A percentile compares a stretch with the other conserved stretches of the same genome.
Evolutionary conservation across 2,113 vertebrate species (phyloP).

Genomic region (Corythoichthys intestinalis): DNA sequence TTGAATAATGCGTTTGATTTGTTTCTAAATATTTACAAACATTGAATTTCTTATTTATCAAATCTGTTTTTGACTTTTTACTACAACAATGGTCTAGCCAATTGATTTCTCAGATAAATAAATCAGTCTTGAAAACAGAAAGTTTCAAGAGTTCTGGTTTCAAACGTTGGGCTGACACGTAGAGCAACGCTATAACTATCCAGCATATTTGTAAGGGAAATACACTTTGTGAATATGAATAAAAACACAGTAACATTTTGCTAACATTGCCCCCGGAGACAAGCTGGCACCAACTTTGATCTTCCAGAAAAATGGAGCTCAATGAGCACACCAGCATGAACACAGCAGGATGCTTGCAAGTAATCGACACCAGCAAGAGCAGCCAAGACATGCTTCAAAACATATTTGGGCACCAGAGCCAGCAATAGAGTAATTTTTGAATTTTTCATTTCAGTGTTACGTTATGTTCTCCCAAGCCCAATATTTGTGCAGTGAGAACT

Average conservation of each 20-base stretch:
- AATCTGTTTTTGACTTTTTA: background rate
- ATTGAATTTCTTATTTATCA: background rate
- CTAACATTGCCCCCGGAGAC: background rate
- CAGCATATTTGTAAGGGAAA: background rate
- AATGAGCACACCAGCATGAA: background rate
- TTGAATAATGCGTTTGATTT: background rate
- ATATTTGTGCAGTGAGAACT: background rate
- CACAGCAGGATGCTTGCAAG: background rate
- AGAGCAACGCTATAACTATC: background rate
- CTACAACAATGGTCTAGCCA: background rate
- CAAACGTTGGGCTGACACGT: background rate
- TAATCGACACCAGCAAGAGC: background rate
- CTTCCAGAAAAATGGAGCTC: background rate
- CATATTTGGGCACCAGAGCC: background rate
- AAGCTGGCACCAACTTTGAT: slow-evolving; percentile 1
- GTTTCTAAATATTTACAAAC: background rate
- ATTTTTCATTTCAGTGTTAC: background rate
- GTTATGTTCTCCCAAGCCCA: background rate
- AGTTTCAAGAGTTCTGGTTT: background rate
- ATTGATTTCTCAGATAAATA: background rate
- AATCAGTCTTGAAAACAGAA: background rate
- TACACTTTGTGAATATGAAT: background rate
- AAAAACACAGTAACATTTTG: background rate
- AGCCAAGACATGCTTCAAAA: slow-evolving; percentile 3
- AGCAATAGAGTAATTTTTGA: background rate